Evolutionary conservation across 92 coral and sea anemone genomes (phyloP).

Genomic region (Muricea muricata): DNA sequence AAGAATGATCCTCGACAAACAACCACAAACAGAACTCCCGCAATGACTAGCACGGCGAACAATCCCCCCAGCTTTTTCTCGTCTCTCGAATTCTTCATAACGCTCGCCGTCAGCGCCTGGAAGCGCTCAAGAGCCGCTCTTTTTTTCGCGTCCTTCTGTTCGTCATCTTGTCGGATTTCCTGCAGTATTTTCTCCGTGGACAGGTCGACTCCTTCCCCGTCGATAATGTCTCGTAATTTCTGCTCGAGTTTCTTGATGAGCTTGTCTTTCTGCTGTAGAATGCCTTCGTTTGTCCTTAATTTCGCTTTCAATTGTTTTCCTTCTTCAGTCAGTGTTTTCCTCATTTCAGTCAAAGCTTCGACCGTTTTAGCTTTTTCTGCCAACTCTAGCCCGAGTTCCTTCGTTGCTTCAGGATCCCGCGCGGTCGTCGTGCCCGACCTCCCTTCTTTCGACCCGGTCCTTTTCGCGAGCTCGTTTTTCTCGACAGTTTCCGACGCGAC

Average conservation of each 20-base stretch:
- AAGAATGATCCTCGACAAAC: not conserved
- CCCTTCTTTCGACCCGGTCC: not conserved
- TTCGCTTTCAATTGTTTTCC: constrained; percentile 39
- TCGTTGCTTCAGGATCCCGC: not conserved
- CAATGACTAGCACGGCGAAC: not conserved
- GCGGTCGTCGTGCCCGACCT: not conserved
- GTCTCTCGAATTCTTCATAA: not conserved
- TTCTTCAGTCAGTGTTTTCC: constrained; percentile 24
- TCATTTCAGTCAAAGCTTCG: constrained; percentile 16
- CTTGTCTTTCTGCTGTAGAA: constrained; percentile 45
- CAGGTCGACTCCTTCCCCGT: constrained; percentile 28
- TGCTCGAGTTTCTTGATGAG: constrained; percentile 61
- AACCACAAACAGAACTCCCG: not conserved
- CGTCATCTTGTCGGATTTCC: constrained; percentile 38
- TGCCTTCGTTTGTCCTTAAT: constrained; percentile 35
- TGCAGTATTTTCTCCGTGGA: constrained; percentile 23
- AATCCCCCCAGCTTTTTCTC: not conserved
- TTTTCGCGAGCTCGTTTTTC: constrained; percentile 37
- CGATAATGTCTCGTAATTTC: constrained; percentile 23
- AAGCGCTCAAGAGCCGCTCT: constrained; percentile 21
- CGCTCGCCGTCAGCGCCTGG: not conserved
- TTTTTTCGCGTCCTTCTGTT: constrained; percentile 28
- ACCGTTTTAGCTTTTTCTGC: constrained; percentile 11
- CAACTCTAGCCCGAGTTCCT: not conserved
- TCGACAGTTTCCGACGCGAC: constrained; percentile 47